These are phyloP conservation scores for Pampusana beccarii DNA, from an alignment of 2,113 vertebrate genomes.

Conservation along the genomic window DNA sequence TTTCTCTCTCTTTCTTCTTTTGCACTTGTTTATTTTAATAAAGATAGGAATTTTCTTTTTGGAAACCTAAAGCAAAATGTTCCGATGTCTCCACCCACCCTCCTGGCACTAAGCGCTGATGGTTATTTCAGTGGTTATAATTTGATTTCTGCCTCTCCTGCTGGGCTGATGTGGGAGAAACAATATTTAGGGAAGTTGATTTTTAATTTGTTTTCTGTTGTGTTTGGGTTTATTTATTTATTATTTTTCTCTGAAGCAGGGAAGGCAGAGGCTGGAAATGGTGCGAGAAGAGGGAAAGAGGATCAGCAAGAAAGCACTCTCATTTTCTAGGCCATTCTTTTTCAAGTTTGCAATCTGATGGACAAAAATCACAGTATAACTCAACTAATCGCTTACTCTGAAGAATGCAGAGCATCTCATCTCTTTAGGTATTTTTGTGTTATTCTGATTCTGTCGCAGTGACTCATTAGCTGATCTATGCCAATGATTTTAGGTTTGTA, in stretches of 20 bases:
- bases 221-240: too few species aligned
- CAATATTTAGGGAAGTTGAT: slow-evolving; percentile 48
- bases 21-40: slow-evolving; percentile 65
- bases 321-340: slow-evolving; percentile 31
- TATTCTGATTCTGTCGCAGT: not conserved
- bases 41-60: slow-evolving; percentile 62
- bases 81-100: not conserved
- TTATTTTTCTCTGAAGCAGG: not conserved
- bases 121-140: slow-evolving; percentile 46
- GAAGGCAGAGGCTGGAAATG: not conserved
- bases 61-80: slow-evolving; percentile 19
- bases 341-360: slow-evolving; percentile 2
- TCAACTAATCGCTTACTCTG: slow-evolving; percentile 42
- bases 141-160: slow-evolving; percentile 62
- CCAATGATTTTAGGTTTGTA: not conserved
- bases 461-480: not conserved
- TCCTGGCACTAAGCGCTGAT: not conserved
- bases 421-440: not conserved
- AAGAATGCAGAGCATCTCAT: not conserved
- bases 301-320: not conserved
- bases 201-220: not conserved
- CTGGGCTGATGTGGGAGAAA: slow-evolving; percentile 45
- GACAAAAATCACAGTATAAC: slow-evolving; percentile 34
- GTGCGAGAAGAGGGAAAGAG: not conserved
- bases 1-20: slow-evolving; percentile 40